Percentiles rank a stretch among this genome's conserved stretches.
phyloP scores from a whole-genome alignment of 2,797 vertebrate species.

The Brotula barbata region DNA sequence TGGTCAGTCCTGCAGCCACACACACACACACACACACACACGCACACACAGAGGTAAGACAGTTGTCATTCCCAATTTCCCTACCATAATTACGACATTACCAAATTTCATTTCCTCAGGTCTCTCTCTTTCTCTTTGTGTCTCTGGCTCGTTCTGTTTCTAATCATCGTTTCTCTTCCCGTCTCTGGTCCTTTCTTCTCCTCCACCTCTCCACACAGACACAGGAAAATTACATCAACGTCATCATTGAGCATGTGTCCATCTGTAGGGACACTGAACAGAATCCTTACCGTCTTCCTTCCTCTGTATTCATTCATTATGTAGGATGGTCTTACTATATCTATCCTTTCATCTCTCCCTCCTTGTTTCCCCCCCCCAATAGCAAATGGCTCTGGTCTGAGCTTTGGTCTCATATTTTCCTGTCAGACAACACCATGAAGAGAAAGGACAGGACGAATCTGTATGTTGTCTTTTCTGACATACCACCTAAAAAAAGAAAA shows the following conservation, averaged over 20 bases:
- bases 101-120: slow-evolving; percentile 42
- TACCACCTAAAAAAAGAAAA: no score
- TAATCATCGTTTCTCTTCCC: not conserved
- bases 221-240: slow-evolving; percentile 49
- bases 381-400: slow-evolving; percentile 21
- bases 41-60: not conserved
- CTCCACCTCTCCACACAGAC: not conserved
- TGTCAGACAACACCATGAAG: not conserved
- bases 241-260: slow-evolving; percentile 5
- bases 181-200: not conserved
- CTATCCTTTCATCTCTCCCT: not conserved
- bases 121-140: slow-evolving; percentile 3
- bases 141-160: not conserved
- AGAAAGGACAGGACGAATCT: no score
- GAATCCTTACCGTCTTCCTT: slow-evolving; percentile 12
- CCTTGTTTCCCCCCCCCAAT: slow-evolving; percentile 13
- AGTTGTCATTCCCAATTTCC: slow-evolving; percentile 35
- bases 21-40: slow-evolving; percentile 16
- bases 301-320: slow-evolving; percentile 30
- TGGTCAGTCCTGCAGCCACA: slow-evolving; percentile 40
- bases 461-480: no score
- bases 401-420: slow-evolving; percentile 1
- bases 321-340: slow-evolving; percentile 28
- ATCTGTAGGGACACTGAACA: slow-evolving; percentile 1
- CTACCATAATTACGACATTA: slow-evolving; percentile 41